These are phyloP conservation scores for Brachionus rubens DNA, from an alignment of 1,140 invertebrate species.

Conservation along the genomic window DNA sequence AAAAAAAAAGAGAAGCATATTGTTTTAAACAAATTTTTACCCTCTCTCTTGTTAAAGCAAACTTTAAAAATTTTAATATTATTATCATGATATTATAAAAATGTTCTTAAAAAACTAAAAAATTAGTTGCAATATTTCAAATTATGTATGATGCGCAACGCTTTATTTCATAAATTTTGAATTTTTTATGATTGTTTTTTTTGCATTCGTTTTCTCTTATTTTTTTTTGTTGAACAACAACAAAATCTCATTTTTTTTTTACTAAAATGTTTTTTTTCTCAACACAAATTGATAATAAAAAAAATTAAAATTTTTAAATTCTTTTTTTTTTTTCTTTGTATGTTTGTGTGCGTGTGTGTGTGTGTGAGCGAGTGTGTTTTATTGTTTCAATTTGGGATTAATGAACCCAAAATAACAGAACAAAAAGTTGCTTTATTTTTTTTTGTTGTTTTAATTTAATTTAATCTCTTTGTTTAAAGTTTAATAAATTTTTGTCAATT, in stretches of 20 bases:
- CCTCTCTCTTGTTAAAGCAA: too few species aligned
- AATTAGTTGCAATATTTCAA: not conserved
- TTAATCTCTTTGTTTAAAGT: not conserved
- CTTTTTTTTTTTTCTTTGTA: not conserved
- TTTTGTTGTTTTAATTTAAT: not conserved
- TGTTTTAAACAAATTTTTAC: too few species aligned
- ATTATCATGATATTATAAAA: constrained; percentile 20
- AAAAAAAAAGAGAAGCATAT: too few species aligned
- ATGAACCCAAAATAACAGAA: constrained; percentile 5
- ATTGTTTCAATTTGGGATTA: constrained; percentile 42
- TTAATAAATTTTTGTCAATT: constrained; percentile 1
- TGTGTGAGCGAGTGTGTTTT: too few species aligned
- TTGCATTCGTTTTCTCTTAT: not conserved
- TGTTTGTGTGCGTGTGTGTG: too few species aligned
- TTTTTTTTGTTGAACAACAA: not conserved
- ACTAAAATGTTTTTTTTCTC: constrained; percentile 8
- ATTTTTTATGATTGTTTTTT: constrained; percentile 39
- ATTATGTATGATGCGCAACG: constrained; percentile 39
- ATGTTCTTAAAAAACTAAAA: not conserved
- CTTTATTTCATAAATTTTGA: constrained; percentile 27
- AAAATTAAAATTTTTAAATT: not conserved
- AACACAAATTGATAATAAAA: constrained; percentile 36
- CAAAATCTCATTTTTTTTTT: constrained; percentile 2
- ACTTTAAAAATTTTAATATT: too few species aligned
- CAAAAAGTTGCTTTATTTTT: not conserved